Conservation (phyloP, 2,113 vertebrate genomes). For the Passer montanus region DNA sequence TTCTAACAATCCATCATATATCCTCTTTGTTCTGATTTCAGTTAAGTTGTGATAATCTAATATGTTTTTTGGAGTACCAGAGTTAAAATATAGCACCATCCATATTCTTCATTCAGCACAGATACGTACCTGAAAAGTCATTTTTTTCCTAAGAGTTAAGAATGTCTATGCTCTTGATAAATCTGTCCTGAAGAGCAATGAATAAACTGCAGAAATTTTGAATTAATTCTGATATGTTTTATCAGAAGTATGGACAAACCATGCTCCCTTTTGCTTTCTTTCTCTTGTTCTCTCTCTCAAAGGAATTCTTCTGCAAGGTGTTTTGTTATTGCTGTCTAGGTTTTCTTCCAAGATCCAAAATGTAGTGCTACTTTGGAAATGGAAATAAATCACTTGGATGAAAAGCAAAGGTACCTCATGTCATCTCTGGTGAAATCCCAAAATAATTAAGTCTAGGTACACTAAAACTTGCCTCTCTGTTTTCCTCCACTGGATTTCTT, state of each 20-base stretch:
- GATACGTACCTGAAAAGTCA: neutral
- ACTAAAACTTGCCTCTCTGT: neutral
- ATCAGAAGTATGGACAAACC: neutral
- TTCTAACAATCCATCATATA: neutral
- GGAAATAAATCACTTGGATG: neutral
- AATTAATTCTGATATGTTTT: neutral
- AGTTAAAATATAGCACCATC: neutral
- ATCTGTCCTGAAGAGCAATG: neutral
- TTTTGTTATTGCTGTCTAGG: neutral
- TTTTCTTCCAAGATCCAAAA: neutral
- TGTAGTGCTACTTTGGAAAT: neutral
- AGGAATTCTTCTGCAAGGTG: neutral
- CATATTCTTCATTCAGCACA: neutral
- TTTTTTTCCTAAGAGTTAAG: neutral
- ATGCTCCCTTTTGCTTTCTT: neutral
- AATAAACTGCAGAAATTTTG: neutral
- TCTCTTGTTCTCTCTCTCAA: neutral
- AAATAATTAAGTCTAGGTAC: neutral
- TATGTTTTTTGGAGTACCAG: neutral
- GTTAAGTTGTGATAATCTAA: constrained; percentile 23
- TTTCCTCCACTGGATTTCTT: neutral
- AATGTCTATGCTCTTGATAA: neutral
- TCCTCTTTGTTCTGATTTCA: constrained; percentile 5
- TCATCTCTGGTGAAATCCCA: neutral
- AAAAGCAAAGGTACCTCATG: neutral